Percentiles rank a stretch among this genome's conserved stretches.
Conservation (phyloP, 2,797 vertebrate genomes). For the Pseudochirops cupreus region DNA sequence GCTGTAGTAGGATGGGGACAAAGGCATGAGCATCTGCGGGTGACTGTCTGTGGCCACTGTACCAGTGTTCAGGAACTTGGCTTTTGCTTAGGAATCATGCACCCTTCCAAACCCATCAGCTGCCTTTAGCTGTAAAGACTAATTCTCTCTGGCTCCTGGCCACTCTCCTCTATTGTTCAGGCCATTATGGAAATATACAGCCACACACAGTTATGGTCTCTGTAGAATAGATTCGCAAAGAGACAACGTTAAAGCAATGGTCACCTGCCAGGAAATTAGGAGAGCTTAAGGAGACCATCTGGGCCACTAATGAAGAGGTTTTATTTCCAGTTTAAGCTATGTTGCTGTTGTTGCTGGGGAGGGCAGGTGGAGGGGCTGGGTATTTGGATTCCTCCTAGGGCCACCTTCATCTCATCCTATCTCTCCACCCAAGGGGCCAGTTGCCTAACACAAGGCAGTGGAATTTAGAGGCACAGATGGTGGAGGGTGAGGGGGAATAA, state of each 20-base stretch:
- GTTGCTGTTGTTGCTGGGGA: constrained; percentile 45
- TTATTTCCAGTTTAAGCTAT: constrained; percentile 34
- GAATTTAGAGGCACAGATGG: background rate
- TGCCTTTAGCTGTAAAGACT: constrained; percentile 34
- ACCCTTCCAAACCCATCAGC: constrained; percentile 3
- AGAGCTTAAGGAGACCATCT: constrained; percentile 65
- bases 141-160: constrained; percentile 36
- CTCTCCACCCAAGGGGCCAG: background rate
- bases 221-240: constrained; percentile 44
- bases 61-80: background rate
- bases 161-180: constrained; percentile 26
- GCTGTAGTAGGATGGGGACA: background rate
- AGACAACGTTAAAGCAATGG: constrained; percentile 50
- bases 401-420: background rate
- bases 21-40: background rate
- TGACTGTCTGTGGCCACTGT: background rate
- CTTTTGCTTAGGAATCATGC: constrained; percentile 15
- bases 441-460: background rate
- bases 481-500: constrained; percentile 34
- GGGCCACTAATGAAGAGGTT: constrained; percentile 68
- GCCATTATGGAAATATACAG: constrained; percentile 30
- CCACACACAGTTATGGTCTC: constrained; percentile 12
- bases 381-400: background rate
- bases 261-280: constrained; percentile 66
- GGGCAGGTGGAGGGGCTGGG: background rate